Evolutionary conservation across 2,888 invertebrate species (phyloP), one percentile per base, ranked within the genome.

Genomic region (Axea sp.): DNA sequence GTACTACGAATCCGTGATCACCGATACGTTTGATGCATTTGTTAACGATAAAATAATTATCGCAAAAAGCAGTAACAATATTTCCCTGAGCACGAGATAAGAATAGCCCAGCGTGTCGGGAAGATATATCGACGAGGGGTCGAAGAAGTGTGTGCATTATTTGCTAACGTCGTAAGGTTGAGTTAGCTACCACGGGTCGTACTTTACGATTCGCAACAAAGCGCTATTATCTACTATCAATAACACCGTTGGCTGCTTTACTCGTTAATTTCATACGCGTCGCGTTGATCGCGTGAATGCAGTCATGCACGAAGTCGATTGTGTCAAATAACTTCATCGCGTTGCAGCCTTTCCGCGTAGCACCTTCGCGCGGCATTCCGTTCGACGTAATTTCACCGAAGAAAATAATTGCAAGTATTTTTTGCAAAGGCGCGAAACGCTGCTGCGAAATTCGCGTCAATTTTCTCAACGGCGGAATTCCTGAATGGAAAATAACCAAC

Each of bases 181-280:
- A 59, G 65, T 41, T 47, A 55, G 62, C 55, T 62, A 71, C 57
- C 57, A 64, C 11, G 22, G 47, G 37, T 17, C 26, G 49, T 57
- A 43, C 60, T 73, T 65, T 55, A 67, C 55, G 53, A 73, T 47
- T 67, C 59, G 47, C 47, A 68, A 59, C 72, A 45, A 69, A 64
- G 64, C 53, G 41, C 43, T 43, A 64, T 71, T 73, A 60, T 68
- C 73, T 73, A 69, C 75, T 81, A 80, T 78, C 78, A 81, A 81
- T 79, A 81, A 80, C 80, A 78, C 75, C 78, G 72, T 74, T 79
- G 75, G 75, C 76, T 77, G 79, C 78, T 78, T 74, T 62, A 74
- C 75, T 81, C 80, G 80, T 81, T 80, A 80, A 80, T 81, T 81
- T 76, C 76, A 78, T 73, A 75, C 78, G 73, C 71, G 76, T 77